A percentile compares a stretch with the other conserved stretches of the same genome.
Conservation (phyloP, 2,113 vertebrate genomes). For the Myrmophylax atrothorax region DNA sequence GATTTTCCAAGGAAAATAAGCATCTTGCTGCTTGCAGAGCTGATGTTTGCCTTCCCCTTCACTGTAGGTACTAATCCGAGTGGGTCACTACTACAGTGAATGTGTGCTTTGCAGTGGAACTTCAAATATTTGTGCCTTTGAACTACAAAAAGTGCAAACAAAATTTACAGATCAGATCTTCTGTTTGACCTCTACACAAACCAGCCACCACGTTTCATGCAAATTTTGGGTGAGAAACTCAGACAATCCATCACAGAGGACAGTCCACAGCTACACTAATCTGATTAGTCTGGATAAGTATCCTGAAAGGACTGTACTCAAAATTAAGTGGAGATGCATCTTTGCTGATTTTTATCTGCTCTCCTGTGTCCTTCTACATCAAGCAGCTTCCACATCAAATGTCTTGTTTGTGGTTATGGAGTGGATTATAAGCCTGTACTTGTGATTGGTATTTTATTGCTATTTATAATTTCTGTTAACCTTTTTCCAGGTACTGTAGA, state of each 20-base stretch:
- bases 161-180: neutral
- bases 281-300: neutral
- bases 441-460: neutral
- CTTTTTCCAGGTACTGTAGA: neutral
- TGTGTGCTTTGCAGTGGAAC: neutral
- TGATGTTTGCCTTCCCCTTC: neutral
- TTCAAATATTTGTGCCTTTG: neutral
- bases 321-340: neutral
- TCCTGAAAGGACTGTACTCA: neutral
- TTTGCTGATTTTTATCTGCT: slow-evolving; percentile 8
- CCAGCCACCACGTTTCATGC: neutral
- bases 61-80: neutral
- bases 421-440: neutral
- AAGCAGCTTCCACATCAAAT: neutral
- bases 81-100: neutral
- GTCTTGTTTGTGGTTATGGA: neutral
- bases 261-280: neutral
- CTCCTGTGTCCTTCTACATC: neutral
- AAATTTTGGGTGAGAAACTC: slow-evolving; percentile 1
- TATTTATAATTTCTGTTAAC: neutral
- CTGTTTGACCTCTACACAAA: slow-evolving; percentile 12
- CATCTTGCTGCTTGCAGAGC: neutral
- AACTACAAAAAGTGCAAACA: neutral
- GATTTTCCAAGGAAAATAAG: neutral
- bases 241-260: neutral